phyloP scores from a whole-genome alignment of 2,888 invertebrate species.

The Dichetophora obliterata region DNA sequence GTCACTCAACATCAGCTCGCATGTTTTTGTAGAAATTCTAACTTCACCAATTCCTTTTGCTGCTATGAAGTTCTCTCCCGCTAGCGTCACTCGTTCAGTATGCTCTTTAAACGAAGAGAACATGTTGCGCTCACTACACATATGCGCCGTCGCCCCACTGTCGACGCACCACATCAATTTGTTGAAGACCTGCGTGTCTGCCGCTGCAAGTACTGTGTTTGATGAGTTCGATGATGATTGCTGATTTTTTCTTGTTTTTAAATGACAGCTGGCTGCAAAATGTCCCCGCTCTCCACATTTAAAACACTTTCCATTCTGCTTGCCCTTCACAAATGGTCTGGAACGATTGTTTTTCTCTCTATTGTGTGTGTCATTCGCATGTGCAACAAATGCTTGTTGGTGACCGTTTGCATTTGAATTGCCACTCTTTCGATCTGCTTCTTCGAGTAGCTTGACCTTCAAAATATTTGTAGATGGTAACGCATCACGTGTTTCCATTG shows the following conservation, averaged over 20 bases:
- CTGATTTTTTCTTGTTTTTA: too few species aligned
- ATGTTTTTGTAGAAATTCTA: neutral
- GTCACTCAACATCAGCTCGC: conserved; percentile 30
- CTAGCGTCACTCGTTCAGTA: conserved; percentile 31
- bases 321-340: neutral
- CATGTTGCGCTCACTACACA: conserved; percentile 29
- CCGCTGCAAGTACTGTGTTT: conserved; percentile 16
- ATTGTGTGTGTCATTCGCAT: too few species aligned
- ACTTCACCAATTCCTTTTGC: conserved; percentile 27
- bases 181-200: neutral
- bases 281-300: conserved; percentile 27
- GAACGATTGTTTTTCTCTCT: too few species aligned
- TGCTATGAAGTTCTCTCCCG: conserved; percentile 22
- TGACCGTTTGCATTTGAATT: too few species aligned
- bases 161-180: conserved; percentile 14
- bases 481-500: conserved; percentile 21
- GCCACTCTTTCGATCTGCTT: too few species aligned
- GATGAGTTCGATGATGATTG: too few species aligned
- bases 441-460: conserved; percentile 30
- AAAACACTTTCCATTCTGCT: conserved; percentile 16
- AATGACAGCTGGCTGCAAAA: conserved; percentile 12
- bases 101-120: conserved; percentile 21
- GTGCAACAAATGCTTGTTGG: too few species aligned
- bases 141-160: conserved; percentile 25
- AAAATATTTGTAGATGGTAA: conserved; percentile 7